These are phyloP conservation scores for Myathropa florea DNA, from an alignment of 2,888 invertebrate genomes.

Conservation along the genomic window DNA sequence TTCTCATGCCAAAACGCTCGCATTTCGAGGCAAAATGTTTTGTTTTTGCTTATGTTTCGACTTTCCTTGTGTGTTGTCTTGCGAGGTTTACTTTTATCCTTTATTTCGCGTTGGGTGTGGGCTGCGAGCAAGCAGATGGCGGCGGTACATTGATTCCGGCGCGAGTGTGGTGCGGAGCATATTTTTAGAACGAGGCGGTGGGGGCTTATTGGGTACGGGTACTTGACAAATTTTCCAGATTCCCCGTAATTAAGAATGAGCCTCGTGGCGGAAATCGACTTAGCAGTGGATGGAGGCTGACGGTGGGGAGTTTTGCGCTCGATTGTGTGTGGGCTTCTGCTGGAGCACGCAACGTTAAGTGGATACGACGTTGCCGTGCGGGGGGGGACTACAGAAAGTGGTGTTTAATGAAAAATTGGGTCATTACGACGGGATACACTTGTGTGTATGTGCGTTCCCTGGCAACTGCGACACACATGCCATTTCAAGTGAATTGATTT, in stretches of 20 bases:
- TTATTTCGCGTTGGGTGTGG: not conserved
- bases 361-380: not conserved
- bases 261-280: not conserved
- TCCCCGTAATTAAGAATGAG: not conserved
- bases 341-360: not conserved
- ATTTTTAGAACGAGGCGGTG: not conserved
- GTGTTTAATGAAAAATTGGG: not conserved
- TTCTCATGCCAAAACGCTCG: slow-evolving; percentile 8
- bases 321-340: not conserved
- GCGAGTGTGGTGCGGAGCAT: not conserved
- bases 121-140: not conserved
- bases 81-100: not conserved
- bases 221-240: slow-evolving; percentile 19
- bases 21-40: slow-evolving; percentile 5
- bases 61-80: not conserved
- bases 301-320: not conserved
- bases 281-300: not conserved
- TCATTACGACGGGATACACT: not conserved
- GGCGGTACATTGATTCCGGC: not conserved
- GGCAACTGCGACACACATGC: not conserved
- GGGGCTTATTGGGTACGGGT: not conserved
- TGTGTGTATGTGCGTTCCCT: not conserved
- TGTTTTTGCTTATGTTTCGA: not conserved
- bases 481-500: not conserved
- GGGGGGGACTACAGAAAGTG: not conserved